Conservation (phyloP, 2,113 vertebrate species). For the Dasypus novemcinctus region DNA sequence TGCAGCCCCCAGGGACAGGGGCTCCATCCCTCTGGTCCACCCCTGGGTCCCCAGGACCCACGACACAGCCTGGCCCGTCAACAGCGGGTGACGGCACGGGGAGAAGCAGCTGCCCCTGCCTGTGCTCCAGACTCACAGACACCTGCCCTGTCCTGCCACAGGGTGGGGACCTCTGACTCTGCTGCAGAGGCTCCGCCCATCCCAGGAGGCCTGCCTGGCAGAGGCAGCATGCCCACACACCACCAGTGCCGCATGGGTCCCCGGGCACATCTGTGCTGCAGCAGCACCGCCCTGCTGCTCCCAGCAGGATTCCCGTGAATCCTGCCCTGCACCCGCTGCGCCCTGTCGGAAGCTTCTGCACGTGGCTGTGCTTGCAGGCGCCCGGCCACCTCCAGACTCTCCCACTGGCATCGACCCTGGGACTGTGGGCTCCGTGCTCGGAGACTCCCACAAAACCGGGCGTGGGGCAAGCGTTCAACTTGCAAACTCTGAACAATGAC, state of each 20-base stretch:
- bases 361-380: neutral
- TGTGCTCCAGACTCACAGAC: neutral
- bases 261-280: accelerated
- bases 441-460: neutral
- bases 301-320: too few species aligned
- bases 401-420: neutral
- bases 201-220: neutral
- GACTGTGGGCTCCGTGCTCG: neutral
- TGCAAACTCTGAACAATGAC: accelerated
- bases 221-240: neutral
- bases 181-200: neutral
- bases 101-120: too few species aligned
- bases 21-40: too few species aligned
- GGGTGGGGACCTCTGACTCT: too few species aligned
- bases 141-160: too few species aligned
- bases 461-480: accelerated
- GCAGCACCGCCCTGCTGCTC: neutral
- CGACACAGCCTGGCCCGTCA: neutral
- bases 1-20: neutral
- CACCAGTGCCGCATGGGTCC: neutral
- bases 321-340: too few species aligned
- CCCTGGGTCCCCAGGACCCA: neutral
- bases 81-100: neutral
- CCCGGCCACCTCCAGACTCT: neutral
- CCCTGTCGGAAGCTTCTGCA: neutral